A percentile compares a stretch with the other conserved stretches of the same genome.
Evolutionary conservation across 2,113 vertebrate species (phyloP).

Genomic region (Corydoras sp.): DNA sequence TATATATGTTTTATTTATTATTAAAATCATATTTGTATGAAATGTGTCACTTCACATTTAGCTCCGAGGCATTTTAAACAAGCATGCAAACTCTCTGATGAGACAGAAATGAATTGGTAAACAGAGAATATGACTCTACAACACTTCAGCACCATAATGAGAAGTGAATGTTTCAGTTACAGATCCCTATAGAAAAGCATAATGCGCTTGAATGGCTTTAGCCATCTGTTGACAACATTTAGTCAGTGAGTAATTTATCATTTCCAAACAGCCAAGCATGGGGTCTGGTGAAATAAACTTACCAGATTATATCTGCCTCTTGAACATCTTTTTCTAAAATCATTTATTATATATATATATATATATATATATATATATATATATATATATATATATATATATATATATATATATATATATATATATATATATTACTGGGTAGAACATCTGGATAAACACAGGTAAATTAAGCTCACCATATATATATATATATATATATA

Average conservation of each 20-base stretch:
- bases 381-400: no score
- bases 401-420: no score
- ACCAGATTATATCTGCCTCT: neutral
- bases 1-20: no score
- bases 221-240: constrained; percentile 68
- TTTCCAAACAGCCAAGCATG: constrained; percentile 49
- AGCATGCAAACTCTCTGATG: neutral
- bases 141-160: constrained; percentile 54
- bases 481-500: no score
- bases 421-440: no score
- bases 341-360: no score
- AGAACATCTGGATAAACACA: no score
- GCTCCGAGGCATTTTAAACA: neutral
- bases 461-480: no score
- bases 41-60: no score
- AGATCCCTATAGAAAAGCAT: constrained; percentile 54
- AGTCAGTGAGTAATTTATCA: constrained; percentile 59
- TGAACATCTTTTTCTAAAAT: neutral
- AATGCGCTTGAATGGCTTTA: constrained; percentile 57
- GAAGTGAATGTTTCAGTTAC: constrained; percentile 49
- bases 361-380: no score
- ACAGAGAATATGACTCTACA: constrained; percentile 48
- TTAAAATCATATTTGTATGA: no score
- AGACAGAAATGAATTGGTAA: constrained; percentile 40
- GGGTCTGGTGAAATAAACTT: constrained; percentile 45